A percentile compares a stretch with the other conserved stretches of the same genome.
These are phyloP conservation scores for Erpornis zantholeuca DNA, from an alignment of 2,113 vertebrate genomes.

Conservation along the genomic window DNA sequence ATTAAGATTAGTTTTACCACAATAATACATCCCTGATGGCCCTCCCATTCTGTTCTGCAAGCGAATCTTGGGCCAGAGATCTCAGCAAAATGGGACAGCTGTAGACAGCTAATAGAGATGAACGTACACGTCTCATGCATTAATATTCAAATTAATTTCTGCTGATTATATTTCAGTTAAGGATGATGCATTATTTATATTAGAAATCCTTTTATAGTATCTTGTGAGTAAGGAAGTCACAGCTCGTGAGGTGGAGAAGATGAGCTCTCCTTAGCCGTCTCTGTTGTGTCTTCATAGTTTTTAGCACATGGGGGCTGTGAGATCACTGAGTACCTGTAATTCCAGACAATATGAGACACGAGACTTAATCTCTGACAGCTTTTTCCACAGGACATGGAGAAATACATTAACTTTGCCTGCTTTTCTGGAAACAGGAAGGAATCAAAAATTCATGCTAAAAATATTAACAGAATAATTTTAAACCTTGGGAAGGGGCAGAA, in stretches of 20 bases:
- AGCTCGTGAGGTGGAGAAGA: not conserved
- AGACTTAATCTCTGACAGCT: not conserved
- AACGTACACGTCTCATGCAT: not conserved
- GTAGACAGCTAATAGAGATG: not conserved
- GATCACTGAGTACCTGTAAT: not conserved
- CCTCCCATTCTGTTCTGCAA: not conserved
- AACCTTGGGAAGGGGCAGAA: fast-evolving
- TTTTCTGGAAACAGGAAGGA: constrained; percentile 16
- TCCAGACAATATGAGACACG: not conserved
- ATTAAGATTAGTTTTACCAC: not conserved
- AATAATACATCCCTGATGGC: not conserved
- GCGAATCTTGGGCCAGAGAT: not conserved
- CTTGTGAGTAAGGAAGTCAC: constrained; percentile 14
- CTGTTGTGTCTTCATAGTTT: not conserved
- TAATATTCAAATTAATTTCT: constrained; percentile 23
- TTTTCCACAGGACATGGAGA: constrained; percentile 29
- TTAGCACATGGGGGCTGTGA: not conserved
- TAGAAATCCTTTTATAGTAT: not conserved
- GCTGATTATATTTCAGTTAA: constrained; percentile 1
- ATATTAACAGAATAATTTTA: not conserved
- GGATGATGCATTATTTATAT: not conserved
- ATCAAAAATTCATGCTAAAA: constrained; percentile 1
- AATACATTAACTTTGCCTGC: not conserved
- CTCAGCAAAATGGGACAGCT: not conserved
- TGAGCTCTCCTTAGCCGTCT: not conserved